A percentile compares a stretch with the other conserved stretches of the same genome.
phyloP scores from a whole-genome alignment of 2,888 invertebrate genomes.

The Camptogramma bilineatum region DNA sequence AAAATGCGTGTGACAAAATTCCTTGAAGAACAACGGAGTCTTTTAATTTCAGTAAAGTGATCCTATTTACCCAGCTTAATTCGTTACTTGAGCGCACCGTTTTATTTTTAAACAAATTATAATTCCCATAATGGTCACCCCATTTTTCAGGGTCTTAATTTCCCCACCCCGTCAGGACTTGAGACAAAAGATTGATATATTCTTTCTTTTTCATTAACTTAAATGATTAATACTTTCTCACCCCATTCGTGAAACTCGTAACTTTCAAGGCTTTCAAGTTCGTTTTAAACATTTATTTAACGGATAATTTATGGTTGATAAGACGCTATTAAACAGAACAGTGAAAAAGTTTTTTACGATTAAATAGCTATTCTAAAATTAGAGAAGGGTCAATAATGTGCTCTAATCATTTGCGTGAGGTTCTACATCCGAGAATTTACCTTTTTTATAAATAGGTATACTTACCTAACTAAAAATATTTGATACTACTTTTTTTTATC shows the following conservation, averaged over 20 bases:
- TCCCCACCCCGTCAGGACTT: constrained; percentile 60
- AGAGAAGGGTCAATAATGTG: too few species aligned
- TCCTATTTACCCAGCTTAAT: constrained; percentile 50
- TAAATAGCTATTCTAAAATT: too few species aligned
- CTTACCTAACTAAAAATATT: too few species aligned
- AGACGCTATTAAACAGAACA: constrained; percentile 12
- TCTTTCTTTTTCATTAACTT: constrained; percentile 74
- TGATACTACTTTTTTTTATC: too few species aligned
- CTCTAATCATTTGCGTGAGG: too few species aligned
- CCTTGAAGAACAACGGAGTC: neutral
- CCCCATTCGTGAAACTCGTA: constrained; percentile 49
- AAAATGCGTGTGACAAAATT: constrained; percentile 3
- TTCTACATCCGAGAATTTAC: too few species aligned
- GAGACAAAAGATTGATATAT: constrained; percentile 82
- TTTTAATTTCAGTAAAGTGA: constrained; percentile 53
- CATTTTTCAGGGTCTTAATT: constrained; percentile 79
- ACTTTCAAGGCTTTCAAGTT: constrained; percentile 21
- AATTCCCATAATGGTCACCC: constrained; percentile 73
- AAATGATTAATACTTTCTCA: constrained; percentile 71
- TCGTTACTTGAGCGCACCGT: constrained; percentile 54
- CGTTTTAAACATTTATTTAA: constrained; percentile 36
- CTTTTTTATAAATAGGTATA: too few species aligned
- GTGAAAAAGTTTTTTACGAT: neutral
- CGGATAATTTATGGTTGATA: constrained; percentile 18
- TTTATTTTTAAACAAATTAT: constrained; percentile 76